Evolutionary conservation across 2,113 vertebrate genomes (phyloP).

Genomic region (Lasiurus borealis): DNA sequence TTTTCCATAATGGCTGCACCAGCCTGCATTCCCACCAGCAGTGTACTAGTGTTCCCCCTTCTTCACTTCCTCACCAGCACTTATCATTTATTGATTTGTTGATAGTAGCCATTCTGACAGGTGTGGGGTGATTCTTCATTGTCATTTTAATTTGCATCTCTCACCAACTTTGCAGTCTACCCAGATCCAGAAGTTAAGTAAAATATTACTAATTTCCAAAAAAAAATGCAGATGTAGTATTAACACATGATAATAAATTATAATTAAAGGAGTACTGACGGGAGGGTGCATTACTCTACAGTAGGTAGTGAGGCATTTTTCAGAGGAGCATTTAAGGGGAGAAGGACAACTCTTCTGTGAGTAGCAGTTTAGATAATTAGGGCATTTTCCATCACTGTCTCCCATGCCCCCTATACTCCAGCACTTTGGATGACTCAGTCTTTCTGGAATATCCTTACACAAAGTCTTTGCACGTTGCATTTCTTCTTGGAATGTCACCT

Average conservation of each 20-base stretch:
- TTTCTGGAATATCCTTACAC: slow-evolving; percentile 10
- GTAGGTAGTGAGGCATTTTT: neutral
- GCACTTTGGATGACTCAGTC: slow-evolving; percentile 61
- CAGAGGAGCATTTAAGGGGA: neutral
- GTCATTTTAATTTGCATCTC: too few relatives aligned
- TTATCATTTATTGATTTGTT: too few relatives aligned
- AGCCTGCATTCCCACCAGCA: too few relatives aligned
- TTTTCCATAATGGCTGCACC: too few relatives aligned
- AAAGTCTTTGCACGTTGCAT: neutral
- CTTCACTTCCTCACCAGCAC: too few relatives aligned
- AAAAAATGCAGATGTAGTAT: neutral
- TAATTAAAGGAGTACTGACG: neutral
- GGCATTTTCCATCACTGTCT: slow-evolving; percentile 28
- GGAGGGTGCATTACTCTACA: neutral
- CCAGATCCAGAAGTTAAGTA: slow-evolving; percentile 7
- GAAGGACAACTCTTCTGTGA: neutral
- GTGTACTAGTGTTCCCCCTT: too few relatives aligned
- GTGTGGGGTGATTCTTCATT: too few relatives aligned
- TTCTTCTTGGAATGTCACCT: slow-evolving; percentile 62
- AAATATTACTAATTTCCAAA: neutral
- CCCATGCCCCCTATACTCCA: neutral
- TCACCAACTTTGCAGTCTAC: slow-evolving; percentile 23
- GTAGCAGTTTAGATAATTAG: neutral
- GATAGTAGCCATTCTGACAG: too few relatives aligned
- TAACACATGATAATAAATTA: neutral